These are phyloP conservation scores for Drosophila funebris DNA, from an alignment of 1,140 invertebrate species.

Conservation along the genomic window DNA sequence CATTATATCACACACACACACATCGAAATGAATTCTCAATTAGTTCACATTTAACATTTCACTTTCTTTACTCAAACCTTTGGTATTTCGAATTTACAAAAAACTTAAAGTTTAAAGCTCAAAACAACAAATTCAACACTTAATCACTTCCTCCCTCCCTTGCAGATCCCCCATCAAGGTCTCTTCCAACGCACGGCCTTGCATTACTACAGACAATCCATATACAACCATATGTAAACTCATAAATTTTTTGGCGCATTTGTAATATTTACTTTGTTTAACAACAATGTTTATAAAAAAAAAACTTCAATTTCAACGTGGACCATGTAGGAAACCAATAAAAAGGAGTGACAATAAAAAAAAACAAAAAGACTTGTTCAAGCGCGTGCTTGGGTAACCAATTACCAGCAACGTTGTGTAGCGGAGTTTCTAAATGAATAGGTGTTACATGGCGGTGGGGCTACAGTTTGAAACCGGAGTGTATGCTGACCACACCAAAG, in stretches of 20 bases:
- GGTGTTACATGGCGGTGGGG: not conserved
- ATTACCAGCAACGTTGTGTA: not conserved
- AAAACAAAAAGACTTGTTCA: not conserved
- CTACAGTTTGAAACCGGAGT: constrained; percentile 94
- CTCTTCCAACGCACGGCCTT: not conserved
- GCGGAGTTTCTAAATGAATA: not conserved
- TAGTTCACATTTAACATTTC: constrained; percentile 62
- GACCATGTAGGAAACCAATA: constrained; percentile 18
- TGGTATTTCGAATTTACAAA: constrained; percentile 26
- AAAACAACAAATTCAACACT: not conserved
- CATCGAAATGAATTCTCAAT: constrained; percentile 61
- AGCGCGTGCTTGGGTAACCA: constrained; percentile 43
- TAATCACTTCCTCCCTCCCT: not conserved
- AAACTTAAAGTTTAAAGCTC: not conserved
- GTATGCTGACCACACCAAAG: constrained; percentile 95
- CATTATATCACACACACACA: constrained; percentile 73
- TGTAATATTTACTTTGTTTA: constrained; percentile 4
- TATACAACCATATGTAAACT: not conserved
- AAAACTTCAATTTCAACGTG: constrained; percentile 31
- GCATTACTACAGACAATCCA: not conserved
- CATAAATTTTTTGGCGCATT: constrained; percentile 9
- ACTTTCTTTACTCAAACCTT: constrained; percentile 41
- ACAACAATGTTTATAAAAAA: constrained; percentile 19
- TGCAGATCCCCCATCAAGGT: constrained; percentile 8
- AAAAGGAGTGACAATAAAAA: not conserved